Base-by-base conservation (phyloP, 2,113 vertebrate species). In the Tor tambroides region DNA sequence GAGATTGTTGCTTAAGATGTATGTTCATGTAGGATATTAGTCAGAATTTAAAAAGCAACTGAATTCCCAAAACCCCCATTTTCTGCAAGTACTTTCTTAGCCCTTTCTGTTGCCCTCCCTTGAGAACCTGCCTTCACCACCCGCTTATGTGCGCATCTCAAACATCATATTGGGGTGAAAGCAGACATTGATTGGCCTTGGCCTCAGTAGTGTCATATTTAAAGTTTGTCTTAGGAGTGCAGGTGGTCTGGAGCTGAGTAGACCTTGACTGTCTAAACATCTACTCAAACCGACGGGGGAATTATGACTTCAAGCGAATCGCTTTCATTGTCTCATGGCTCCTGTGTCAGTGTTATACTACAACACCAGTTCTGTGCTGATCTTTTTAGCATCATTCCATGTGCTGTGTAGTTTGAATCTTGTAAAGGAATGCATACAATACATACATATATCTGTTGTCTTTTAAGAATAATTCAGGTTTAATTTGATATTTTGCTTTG, bases 81-180 rank as follows among this genome's bases (percentile, higher is more conserved):
- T 80, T 21, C 5, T 41, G 54, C 32, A 28, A 80, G 56, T 28
- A 65, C 85, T 49, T 69, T 26, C 76, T n/a, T 46, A n/a, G 11
- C 63, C 43, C 81, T 59, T 10, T 59, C 21, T 76, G 67, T 86
- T 78, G 38, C 71, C 69, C 8, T 85, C 61, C 59, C 77, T 28
- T 85, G 78, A 74, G 38, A 14, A 35, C 28, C 26, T 74, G 69
- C 54, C 74, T 87, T 54, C 32, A 54, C 63, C 74, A 51, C 75
- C 80, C 67, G 21, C 54, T 32, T 84, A 35, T 74, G 35, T 30
- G 17, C 41, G 28, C n/a, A 80, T 67, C 67, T 84, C 12, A 80
- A 38, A 32, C 67, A 54, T 54, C 56, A 59, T n/a, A 59, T n/a
- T 59, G 56, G 2, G 21, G 15, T 71, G 61, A 32, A 43, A 10